Evolutionary conservation across 2,888 invertebrate genomes (phyloP), one percentile per base, ranked within the genome.

Genomic region (Baccha elongata): DNA sequence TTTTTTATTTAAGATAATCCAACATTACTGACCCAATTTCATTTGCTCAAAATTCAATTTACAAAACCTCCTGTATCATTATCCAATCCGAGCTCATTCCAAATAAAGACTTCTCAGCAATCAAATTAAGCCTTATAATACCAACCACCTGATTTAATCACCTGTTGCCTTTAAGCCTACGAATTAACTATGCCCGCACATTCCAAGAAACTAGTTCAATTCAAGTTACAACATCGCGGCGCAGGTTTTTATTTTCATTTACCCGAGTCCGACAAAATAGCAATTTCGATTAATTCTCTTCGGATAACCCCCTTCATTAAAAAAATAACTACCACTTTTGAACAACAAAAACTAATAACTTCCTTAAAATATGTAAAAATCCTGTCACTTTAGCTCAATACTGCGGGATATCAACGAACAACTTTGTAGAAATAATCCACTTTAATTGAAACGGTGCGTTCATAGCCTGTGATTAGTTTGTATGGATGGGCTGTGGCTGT

Each of bases 331-430:
- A 8, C 11, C n/a, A 3, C 6, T 13, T 35, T 40, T 17, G 29
- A 26, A 75, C 44, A 75, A n/a, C 58, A 71, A 64, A 79, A 81
- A 65, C 75, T 80, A 65, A 75, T 81, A 75, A 81, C 75, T 81
- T 81, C 75, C 80, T 75, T 81, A 69, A 17, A 71, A 42, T 75
- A 75, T 75, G 75, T 74, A 80, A 79, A 79, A 71, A 81, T 71
- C 69, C 69, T 81, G 72, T 72, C 55, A 67, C 48, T 62, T 76
- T 15, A 62, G 7, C 32, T 13, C n/a, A n/a, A n/a, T n/a, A 23
- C 23, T 23, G 29, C 29, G 60, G 44, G 55, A 55, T 65, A 55
- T 58, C 60, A 62, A 19, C 71, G 42, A 50, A 68, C 74, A 60
- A 64, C 64, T 44, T 67, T 58, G 75, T 52, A 42, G 69, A n/a